A percentile compares a stretch with the other conserved stretches of the same genome.
These are phyloP conservation scores for Eudyptes chrysolophus DNA, from an alignment of 2,113 vertebrate species.

Conservation along the genomic window DNA sequence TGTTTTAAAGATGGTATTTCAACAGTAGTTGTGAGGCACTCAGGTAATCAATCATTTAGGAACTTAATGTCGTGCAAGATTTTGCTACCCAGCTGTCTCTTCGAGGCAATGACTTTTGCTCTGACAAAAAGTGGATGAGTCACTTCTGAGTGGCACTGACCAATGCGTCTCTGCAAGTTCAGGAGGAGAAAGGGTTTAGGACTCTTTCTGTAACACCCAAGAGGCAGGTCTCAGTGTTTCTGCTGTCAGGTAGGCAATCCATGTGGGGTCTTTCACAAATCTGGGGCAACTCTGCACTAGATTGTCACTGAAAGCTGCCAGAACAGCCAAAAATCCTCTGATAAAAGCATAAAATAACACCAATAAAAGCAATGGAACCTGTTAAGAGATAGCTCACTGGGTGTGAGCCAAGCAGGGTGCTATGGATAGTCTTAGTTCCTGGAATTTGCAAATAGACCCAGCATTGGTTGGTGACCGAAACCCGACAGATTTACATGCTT, in stretches of 20 bases:
- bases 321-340: background rate
- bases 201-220: background rate
- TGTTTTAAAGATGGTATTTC: background rate
- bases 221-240: background rate
- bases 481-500: background rate
- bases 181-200: background rate
- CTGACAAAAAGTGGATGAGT: background rate
- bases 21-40: background rate
- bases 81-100: background rate
- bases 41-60: background rate
- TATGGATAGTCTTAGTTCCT: background rate
- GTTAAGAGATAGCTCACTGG: background rate
- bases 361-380: background rate
- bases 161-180: background rate
- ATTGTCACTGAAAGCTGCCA: background rate
- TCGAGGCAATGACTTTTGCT: background rate
- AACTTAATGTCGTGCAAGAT: background rate
- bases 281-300: background rate
- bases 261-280: background rate
- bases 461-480: background rate
- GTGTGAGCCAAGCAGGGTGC: background rate
- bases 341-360: background rate
- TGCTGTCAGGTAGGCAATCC: background rate
- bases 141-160: background rate
- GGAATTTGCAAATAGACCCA: background rate